Percentiles rank a stretch among this genome's conserved stretches.
These are phyloP conservation scores for Phortica magna DNA, from an alignment of 2,888 invertebrate species.

Conservation along the genomic window DNA sequence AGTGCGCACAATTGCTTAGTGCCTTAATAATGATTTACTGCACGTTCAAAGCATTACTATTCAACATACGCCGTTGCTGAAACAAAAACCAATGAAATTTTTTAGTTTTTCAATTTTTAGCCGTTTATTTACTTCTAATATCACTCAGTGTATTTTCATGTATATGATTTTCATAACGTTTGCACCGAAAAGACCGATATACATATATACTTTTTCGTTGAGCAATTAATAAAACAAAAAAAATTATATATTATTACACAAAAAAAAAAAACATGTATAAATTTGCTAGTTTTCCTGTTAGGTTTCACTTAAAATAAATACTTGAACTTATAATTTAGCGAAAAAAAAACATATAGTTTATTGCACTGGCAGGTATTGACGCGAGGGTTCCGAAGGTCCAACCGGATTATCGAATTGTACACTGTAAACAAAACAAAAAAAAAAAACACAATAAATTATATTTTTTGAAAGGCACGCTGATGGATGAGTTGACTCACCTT, in stretches of 20 bases:
- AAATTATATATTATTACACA: conserved; percentile 62
- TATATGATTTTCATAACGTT: conserved; percentile 51
- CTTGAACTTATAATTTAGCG: conserved; percentile 53
- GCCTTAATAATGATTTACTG: no score
- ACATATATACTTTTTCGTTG: conserved; percentile 55
- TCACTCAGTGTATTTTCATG: conserved; percentile 72
- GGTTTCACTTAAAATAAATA: conserved; percentile 63
- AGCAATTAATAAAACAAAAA: conserved; percentile 32
- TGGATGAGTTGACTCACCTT: conserved; percentile 48
- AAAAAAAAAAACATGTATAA: conserved; percentile 54
- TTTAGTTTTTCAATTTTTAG: conserved; percentile 54
- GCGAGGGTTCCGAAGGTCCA: conserved; percentile 55
- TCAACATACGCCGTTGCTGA: background rate
- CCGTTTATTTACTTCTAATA: conserved; percentile 71
- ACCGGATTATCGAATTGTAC: conserved; percentile 36
- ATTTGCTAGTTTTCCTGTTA: conserved; percentile 54
- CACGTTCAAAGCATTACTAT: no score
- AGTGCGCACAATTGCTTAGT: no score
- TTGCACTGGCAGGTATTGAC: conserved; percentile 66
- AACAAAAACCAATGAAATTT: conserved; percentile 3
- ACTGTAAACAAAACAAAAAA: conserved; percentile 40
- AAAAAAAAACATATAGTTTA: conserved; percentile 46
- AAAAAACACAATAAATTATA: conserved; percentile 7
- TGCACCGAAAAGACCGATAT: conserved; percentile 44
- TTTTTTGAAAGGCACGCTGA: background rate